A percentile compares a stretch with the other conserved stretches of the same genome.
Conservation (phyloP, 2,113 vertebrate species). For the Xenopus laevis region DNA sequence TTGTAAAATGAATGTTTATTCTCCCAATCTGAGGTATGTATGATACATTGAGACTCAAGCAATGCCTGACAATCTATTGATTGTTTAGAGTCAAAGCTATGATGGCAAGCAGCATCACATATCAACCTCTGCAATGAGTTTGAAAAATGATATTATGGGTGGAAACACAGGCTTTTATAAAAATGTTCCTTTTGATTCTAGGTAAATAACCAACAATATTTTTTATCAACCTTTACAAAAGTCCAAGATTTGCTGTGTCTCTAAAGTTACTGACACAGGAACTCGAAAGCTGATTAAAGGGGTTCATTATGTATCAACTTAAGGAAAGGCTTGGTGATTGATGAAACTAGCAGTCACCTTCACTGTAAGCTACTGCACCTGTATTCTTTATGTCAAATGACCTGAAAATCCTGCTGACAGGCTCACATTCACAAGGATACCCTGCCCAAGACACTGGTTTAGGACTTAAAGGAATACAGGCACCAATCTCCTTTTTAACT, state of each 20-base stretch:
- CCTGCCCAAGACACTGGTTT: constrained; percentile 53
- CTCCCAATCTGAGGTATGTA: constrained; percentile 59
- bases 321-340: constrained; percentile 98
- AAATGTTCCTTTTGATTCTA: constrained; percentile 59
- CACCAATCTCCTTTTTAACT: too few relatives aligned
- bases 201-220: constrained; percentile 86
- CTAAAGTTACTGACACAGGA: constrained; percentile 84
- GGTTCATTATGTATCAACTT: constrained; percentile 98
- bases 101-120: too few relatives aligned
- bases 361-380: constrained; percentile 87
- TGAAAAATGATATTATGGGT: constrained; percentile 71
- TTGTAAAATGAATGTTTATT: constrained; percentile 59
- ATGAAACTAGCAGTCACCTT: constrained; percentile 98
- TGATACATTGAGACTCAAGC: background rate
- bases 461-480: constrained; percentile 28
- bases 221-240: constrained; percentile 89
- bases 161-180: constrained; percentile 71
- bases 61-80: constrained; percentile 71
- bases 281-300: constrained; percentile 96
- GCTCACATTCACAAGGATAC: constrained; percentile 84
- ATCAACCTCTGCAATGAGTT: constrained; percentile 61
- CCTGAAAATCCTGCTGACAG: constrained; percentile 98
- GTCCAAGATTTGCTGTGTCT: constrained; percentile 60
- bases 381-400: constrained; percentile 97
- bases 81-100: constrained; percentile 64